phyloP scores from a whole-genome alignment of 2,888 invertebrate species.

The Priapulus caudatus region DNA sequence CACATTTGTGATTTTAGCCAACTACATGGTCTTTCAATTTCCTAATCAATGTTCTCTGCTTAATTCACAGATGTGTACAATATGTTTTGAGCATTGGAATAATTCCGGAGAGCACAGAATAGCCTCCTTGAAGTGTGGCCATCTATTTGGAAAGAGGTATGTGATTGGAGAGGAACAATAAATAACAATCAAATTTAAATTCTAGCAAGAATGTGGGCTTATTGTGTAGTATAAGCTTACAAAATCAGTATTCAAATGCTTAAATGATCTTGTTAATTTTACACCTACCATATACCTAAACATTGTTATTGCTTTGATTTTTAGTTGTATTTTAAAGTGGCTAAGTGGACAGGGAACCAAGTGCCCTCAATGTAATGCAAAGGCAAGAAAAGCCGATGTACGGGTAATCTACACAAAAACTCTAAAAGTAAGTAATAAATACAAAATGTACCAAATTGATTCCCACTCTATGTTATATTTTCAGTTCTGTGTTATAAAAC shows the following conservation, averaged over 20 bases:
- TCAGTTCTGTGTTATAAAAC: no score
- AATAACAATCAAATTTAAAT: no score
- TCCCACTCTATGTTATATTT: no score
- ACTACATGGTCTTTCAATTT: no score
- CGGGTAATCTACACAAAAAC: constrained; percentile 65
- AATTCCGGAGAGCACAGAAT: constrained; percentile 72
- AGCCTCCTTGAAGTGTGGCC: constrained; percentile 78
- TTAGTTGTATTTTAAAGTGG: constrained; percentile 62
- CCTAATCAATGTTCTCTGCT: neutral
- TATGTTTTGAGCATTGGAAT: constrained; percentile 78
- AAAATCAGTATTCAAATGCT: no score
- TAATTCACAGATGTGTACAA: constrained; percentile 56
- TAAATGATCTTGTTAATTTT: no score
- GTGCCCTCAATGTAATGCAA: constrained; percentile 79
- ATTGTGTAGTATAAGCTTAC: no score
- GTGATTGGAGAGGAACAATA: no score
- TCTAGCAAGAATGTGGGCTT: no score
- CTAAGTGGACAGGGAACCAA: constrained; percentile 47
- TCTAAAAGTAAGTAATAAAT: constrained; percentile 37
- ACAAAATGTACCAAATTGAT: neutral
- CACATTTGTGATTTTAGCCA: no score
- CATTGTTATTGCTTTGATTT: no score
- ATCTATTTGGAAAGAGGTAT: constrained; percentile 60
- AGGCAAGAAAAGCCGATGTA: constrained; percentile 54
- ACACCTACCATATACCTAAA: no score